Conservation (phyloP, 2,797 vertebrate species). For the Naso thynnoides region DNA sequence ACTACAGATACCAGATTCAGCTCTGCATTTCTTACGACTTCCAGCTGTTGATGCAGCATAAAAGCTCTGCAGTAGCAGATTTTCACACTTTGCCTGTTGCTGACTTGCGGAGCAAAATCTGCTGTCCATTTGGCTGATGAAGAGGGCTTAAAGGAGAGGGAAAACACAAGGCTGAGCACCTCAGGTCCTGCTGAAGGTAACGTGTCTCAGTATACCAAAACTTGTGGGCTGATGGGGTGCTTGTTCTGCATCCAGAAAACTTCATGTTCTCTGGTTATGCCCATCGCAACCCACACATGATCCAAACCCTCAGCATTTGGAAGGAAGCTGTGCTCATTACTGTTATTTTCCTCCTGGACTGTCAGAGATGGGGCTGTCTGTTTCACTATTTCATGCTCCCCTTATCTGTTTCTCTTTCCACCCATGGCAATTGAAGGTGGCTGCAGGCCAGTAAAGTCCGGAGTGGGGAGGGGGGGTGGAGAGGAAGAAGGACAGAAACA, state of each 20-base stretch:
- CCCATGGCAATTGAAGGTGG: constrained; percentile 83
- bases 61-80: constrained; percentile 35
- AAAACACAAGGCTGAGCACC: constrained; percentile 1
- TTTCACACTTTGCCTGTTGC: constrained; percentile 63
- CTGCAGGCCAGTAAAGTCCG: constrained; percentile 77
- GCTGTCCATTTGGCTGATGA: constrained; percentile 36
- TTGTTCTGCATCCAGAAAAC: constrained; percentile 68
- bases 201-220: constrained; percentile 33
- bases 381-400: constrained; percentile 75
- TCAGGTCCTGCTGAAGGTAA: neutral
- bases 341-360: constrained; percentile 79
- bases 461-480: constrained; percentile 53
- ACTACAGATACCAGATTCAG: constrained; percentile 50
- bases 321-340: constrained; percentile 73
- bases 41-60: constrained; percentile 62
- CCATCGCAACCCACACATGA: constrained; percentile 57
- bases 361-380: constrained; percentile 75
- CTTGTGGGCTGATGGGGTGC: constrained; percentile 45
- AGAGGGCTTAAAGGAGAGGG: constrained; percentile 10
- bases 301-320: constrained; percentile 72
- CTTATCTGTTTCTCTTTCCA: constrained; percentile 87
- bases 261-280: constrained; percentile 70
- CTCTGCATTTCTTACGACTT: constrained; percentile 58
- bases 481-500: constrained; percentile 73
- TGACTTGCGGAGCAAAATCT: constrained; percentile 54